These are phyloP conservation scores for Brachionus calyciflorus DNA, from an alignment of 1,140 invertebrate genomes.

Conservation along the genomic window DNA sequence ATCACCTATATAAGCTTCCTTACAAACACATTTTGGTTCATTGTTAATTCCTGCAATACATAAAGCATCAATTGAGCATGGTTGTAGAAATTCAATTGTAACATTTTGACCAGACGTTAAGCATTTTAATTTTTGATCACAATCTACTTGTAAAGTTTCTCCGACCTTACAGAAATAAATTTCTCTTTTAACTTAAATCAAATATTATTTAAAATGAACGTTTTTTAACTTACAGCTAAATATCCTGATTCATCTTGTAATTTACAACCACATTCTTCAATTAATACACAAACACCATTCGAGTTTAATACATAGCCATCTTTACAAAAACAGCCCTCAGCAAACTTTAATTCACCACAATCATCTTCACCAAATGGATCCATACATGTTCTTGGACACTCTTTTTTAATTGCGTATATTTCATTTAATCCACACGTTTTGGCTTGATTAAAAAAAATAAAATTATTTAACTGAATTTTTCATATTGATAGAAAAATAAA, in stretches of 20 bases:
- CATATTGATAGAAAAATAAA: background rate
- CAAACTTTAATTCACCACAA: background rate
- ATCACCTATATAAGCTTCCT: conserved; percentile 11
- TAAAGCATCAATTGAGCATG: background rate
- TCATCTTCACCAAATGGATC: background rate
- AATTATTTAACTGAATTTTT: background rate
- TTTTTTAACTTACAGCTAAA: background rate
- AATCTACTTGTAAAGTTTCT: background rate
- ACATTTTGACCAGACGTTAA: background rate
- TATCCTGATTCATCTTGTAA: background rate
- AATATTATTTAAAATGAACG: too few species aligned
- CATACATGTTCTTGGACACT: conserved; percentile 17
- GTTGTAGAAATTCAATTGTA: background rate
- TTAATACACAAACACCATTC: background rate
- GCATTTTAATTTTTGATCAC: background rate
- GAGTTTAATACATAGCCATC: background rate
- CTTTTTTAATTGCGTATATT: background rate
- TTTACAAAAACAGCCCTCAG: conserved; percentile 41
- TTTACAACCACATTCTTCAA: conserved; percentile 25
- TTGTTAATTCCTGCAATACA: background rate
- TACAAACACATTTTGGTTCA: conserved; percentile 8
- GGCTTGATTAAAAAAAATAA: conserved; percentile 7
- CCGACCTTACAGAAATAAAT: background rate
- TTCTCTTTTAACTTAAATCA: background rate
- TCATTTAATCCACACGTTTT: background rate